These are phyloP conservation scores for Myiozetetes cayanensis DNA, from an alignment of 2,113 vertebrate species.

Conservation along the genomic window DNA sequence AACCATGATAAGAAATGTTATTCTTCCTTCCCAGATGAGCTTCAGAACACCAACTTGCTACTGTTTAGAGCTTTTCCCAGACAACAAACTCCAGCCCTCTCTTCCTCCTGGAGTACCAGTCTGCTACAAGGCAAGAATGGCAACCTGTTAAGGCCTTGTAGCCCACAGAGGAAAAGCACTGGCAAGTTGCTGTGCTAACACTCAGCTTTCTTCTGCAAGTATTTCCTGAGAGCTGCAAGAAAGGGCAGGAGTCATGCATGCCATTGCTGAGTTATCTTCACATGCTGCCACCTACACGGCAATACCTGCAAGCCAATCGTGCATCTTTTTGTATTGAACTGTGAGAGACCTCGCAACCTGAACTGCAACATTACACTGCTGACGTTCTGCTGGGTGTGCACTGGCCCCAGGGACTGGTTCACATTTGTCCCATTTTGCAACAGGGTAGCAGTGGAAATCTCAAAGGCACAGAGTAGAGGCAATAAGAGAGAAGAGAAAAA, in stretches of 20 bases:
- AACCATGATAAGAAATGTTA: not conserved
- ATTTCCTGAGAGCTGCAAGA: not conserved
- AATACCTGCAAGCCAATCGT: not conserved
- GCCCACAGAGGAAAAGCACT: not conserved
- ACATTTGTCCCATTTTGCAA: not conserved
- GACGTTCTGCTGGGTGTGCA: not conserved
- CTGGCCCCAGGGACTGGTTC: not conserved
- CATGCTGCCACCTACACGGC: not conserved
- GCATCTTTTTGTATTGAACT: not conserved
- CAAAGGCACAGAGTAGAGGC: not conserved
- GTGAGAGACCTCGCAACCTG: not conserved
- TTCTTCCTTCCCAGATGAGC: not conserved
- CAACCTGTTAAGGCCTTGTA: rapidly evolving
- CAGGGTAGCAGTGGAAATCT: not conserved
- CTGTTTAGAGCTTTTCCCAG: not conserved
- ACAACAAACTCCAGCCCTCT: not conserved
- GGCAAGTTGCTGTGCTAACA: not conserved
- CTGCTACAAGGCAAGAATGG: not conserved
- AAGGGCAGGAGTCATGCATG: not conserved
- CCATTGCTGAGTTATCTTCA: not conserved
- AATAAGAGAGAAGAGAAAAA: not conserved
- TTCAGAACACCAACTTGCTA: not conserved
- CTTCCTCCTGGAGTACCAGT: not conserved
- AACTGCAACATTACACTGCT: not conserved
- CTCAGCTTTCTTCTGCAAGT: not conserved